Base-by-base conservation (phyloP, 1,140 invertebrate species). In the Tetranychus urticae region DNA sequence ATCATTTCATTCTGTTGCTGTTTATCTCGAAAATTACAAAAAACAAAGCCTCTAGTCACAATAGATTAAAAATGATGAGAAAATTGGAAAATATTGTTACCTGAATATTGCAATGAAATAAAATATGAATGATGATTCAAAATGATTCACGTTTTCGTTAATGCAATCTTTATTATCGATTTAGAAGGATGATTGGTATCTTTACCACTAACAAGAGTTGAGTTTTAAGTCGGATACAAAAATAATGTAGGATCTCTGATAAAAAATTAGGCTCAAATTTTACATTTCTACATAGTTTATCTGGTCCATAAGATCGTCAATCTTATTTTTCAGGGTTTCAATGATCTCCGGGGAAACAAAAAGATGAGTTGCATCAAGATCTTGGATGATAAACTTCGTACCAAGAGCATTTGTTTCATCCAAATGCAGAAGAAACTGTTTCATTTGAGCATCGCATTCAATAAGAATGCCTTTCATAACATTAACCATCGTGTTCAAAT, bases 401-500 rank as follows among this genome's bases (percentile, higher is more conserved):
- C 91, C 92, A 13, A 98, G 75, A 36, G 86, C 86, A 58, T 85
- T 75, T 7, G 85, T 93, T 71, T 99, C 93, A 71, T 98, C 93
- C 69, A 99, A 75, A 77, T 97, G 88, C 0, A 97, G 76, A 3
- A 99, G 74, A 73, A 97, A 96, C 74, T 98, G 92, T 82, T 97
- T 97, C 92, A 99, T 97, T 69, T 92, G 90, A 67, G 88, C 85
- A 76, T 98, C 94, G 80, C 90, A 89, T 79, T 86, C 82, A 60
- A 90, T 83, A 56, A 90, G 74, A 67, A 88, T 79, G 66, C 87
- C 87, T 81, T 88, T 88, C 14, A 45, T 42, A 58, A 58, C 57
- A 42, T 58, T n/a, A 31, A 58, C 57, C 57, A 58, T 58, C 13
- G 8, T 52, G 50, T 14, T 8, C 13, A 47, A 14, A 14, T 14